Conservation (phyloP, 2,797 vertebrate species). For the Cossypha dichroa region DNA sequence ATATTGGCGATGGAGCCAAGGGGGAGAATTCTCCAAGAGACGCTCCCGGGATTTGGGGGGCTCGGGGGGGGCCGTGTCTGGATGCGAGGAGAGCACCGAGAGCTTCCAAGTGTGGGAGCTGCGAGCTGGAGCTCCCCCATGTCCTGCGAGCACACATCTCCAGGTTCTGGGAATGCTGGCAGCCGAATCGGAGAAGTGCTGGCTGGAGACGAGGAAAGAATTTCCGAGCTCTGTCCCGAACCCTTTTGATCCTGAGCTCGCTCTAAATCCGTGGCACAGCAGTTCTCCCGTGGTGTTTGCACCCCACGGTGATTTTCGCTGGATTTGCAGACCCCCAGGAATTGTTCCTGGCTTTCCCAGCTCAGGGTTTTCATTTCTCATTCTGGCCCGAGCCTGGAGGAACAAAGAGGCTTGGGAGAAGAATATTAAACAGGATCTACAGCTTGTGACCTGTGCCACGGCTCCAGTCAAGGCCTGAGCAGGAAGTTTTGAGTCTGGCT, state of each 20-base stretch:
- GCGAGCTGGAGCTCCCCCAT: rapidly evolving
- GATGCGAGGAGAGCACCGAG: not conserved
- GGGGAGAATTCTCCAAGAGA: not conserved
- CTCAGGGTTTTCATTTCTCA: not conserved
- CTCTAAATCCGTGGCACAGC: not conserved
- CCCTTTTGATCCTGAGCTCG: not conserved
- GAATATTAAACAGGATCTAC: constrained; percentile 8
- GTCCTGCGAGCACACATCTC: not conserved
- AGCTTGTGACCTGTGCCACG: not conserved
- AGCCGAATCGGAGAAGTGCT: not conserved
- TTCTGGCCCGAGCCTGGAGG: not conserved
- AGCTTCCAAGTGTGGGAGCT: not conserved
- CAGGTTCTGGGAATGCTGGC: not conserved
- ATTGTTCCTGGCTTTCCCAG: not conserved
- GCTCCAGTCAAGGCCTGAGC: not conserved
- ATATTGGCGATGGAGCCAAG: not conserved
- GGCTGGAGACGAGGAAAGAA: not conserved
- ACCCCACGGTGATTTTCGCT: not conserved
- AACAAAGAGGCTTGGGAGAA: constrained; percentile 15
- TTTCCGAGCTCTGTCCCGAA: not conserved
- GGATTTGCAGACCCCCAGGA: not conserved
- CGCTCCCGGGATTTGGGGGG: not conserved
- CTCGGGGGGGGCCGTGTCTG: too few relatives aligned
- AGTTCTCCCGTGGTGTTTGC: not conserved
- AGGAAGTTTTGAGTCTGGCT: not conserved